Percentiles rank a stretch among this genome's conserved stretches.
Conservation (phyloP, 1,140 invertebrate species). For the Diuraphis noxia region DNA sequence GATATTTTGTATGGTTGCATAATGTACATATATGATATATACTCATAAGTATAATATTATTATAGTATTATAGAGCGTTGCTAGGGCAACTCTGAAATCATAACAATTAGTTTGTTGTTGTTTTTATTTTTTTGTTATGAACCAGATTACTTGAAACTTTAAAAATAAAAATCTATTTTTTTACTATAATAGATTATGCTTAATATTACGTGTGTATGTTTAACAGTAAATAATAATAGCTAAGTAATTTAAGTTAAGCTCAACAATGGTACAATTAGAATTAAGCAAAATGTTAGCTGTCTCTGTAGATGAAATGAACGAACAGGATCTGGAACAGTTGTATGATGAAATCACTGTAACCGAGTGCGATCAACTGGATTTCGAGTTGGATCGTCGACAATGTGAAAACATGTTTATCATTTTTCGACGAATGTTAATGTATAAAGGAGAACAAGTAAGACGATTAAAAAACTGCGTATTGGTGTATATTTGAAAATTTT, state of each 20-base stretch:
- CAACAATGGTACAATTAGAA: slow-evolving; percentile 27
- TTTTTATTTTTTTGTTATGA: neutral
- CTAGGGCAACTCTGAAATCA: slow-evolving; percentile 15
- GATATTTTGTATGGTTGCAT: neutral
- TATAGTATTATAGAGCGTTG: neutral
- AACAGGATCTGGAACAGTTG: slow-evolving; percentile 32
- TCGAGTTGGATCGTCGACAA: slow-evolving; percentile 25
- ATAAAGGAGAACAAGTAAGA: slow-evolving; percentile 55
- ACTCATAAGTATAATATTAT: neutral
- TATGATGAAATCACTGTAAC: neutral
- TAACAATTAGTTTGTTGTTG: neutral
- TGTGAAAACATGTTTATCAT: slow-evolving; percentile 50
- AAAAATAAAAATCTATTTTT: neutral
- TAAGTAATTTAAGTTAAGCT: neutral
- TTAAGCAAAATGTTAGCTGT: slow-evolving; percentile 31
- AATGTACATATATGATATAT: neutral
- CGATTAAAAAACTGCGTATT: neutral
- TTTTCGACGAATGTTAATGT: slow-evolving; percentile 45
- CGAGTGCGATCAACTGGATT: slow-evolving; percentile 13
- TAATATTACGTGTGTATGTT: neutral
- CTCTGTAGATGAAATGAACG: slow-evolving; percentile 14
- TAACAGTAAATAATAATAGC: neutral
- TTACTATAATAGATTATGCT: neutral
- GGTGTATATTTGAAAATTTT: neutral
- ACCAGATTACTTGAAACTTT: neutral